These are phyloP conservation scores for Manis pentadactyla DNA, from an alignment of 2,797 vertebrate species.

Conservation along the genomic window DNA sequence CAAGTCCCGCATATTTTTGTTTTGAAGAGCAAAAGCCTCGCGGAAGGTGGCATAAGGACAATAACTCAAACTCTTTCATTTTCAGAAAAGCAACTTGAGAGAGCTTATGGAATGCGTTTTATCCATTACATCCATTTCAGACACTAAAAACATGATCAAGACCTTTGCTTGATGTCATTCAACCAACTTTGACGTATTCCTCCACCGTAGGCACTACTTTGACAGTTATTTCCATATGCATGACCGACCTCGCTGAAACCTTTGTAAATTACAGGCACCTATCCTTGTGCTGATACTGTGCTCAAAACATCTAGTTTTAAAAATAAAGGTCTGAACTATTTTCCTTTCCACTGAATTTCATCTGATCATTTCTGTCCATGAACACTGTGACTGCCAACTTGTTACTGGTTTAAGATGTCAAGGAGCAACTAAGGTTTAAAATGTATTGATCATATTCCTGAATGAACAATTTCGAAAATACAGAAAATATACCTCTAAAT, in stretches of 20 bases:
- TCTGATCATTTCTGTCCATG: background rate
- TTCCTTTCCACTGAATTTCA: slow-evolving; percentile 12
- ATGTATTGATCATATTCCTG: background rate
- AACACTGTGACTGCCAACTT: background rate
- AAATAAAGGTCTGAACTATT: slow-evolving; percentile 10
- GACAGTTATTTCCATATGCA: background rate
- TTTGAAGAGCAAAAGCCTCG: slow-evolving; percentile 3
- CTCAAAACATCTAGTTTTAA: background rate
- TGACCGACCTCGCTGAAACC: background rate
- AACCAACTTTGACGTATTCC: slow-evolving; percentile 32
- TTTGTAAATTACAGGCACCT: background rate
- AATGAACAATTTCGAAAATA: slow-evolving; percentile 33
- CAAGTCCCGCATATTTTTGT: background rate
- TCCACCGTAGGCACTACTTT: background rate
- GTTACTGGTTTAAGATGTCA: background rate
- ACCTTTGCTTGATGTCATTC: slow-evolving; percentile 25
- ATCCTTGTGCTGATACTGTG: background rate
- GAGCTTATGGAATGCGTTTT: background rate
- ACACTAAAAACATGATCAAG: background rate
- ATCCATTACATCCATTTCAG: background rate
- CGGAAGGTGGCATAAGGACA: background rate
- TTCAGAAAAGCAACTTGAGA: slow-evolving; percentile 24
- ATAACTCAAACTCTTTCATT: slow-evolving; percentile 41
- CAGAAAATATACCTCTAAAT: background rate
- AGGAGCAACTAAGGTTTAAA: background rate